Conservation (phyloP, 2,888 invertebrate species). For the Chaitophorus viminalis region DNA sequence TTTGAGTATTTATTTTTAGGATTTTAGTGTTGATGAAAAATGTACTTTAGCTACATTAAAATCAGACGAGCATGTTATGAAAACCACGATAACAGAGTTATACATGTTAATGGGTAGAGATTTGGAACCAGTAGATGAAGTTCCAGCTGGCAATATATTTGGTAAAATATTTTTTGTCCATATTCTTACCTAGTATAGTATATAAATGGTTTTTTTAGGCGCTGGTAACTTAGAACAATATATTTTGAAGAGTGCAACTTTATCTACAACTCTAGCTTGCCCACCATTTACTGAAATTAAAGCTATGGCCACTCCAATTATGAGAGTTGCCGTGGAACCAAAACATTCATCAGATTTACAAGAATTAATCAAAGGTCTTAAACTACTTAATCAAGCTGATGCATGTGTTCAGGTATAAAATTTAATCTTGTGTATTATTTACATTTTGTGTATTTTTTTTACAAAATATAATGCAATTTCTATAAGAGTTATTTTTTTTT, state of each 20-base stretch:
- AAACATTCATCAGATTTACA: slow-evolving; percentile 81
- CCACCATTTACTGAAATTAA: slow-evolving; percentile 88
- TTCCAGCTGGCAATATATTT: slow-evolving; percentile 90
- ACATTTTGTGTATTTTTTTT: no score
- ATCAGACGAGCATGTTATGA: slow-evolving; percentile 75
- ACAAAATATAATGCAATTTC: no score
- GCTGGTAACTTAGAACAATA: slow-evolving; percentile 87
- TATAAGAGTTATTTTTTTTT: no score
- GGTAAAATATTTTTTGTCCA: slow-evolving; percentile 68
- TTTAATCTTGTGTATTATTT: not conserved
- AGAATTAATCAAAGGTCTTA: slow-evolving; percentile 73
- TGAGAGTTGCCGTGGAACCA: slow-evolving; percentile 94
- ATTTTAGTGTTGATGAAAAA: slow-evolving; percentile 65
- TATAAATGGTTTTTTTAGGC: slow-evolving; percentile 69
- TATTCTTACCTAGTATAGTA: slow-evolving; percentile 38
- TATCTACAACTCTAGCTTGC: slow-evolving; percentile 83
- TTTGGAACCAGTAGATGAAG: slow-evolving; percentile 79
- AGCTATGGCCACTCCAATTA: slow-evolving; percentile 83
- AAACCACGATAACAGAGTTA: slow-evolving; percentile 76
- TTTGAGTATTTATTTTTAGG: slow-evolving; percentile 45
- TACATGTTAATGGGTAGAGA: slow-evolving; percentile 95
- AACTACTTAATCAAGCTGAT: slow-evolving; percentile 91
- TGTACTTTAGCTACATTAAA: slow-evolving; percentile 73
- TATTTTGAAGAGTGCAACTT: slow-evolving; percentile 88
- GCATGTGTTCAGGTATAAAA: slow-evolving; percentile 84